phyloP scores from a whole-genome alignment of 2,113 vertebrate genomes.

The Pedionomus torquatus region DNA sequence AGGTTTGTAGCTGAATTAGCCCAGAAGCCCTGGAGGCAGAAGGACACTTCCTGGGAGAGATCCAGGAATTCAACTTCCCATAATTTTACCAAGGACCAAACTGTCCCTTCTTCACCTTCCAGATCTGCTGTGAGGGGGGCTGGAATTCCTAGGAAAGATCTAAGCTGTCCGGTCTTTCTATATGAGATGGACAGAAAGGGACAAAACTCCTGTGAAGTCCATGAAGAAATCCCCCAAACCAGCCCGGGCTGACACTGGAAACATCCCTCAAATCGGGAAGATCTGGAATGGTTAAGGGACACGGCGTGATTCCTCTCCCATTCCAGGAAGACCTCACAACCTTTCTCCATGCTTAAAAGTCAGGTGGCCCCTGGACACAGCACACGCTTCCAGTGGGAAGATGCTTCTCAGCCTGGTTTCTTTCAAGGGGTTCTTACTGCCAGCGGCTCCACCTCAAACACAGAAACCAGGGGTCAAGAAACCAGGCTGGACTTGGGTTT shows the following conservation, averaged over 20 bases:
- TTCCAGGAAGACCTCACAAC: fast-evolving
- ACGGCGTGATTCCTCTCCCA: fast-evolving
- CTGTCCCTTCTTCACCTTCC: not conserved
- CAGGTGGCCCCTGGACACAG: not conserved
- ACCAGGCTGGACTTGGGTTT: fast-evolving
- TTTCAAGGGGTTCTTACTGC: fast-evolving
- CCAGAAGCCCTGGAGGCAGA: not conserved
- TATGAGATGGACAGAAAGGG: not conserved
- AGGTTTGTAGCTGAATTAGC: not conserved
- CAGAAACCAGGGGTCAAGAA: fast-evolving
- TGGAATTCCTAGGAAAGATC: not conserved
- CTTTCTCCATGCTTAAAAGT: fast-evolving
- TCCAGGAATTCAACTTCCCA: not conserved
- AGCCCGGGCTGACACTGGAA: not conserved
- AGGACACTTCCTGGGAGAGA: not conserved
- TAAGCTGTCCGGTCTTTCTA: not conserved
- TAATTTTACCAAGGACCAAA: not conserved
- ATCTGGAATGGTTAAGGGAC: not conserved
- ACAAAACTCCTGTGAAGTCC: not conserved
- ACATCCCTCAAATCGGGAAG: fast-evolving
- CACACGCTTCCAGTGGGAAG: not conserved
- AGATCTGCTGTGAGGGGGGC: not conserved
- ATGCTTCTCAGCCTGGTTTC: fast-evolving
- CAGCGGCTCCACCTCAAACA: not conserved
- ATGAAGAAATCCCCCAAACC: not conserved